phyloP scores from a whole-genome alignment of 2,888 invertebrate species.

The Phytoseiulus persimilis region DNA sequence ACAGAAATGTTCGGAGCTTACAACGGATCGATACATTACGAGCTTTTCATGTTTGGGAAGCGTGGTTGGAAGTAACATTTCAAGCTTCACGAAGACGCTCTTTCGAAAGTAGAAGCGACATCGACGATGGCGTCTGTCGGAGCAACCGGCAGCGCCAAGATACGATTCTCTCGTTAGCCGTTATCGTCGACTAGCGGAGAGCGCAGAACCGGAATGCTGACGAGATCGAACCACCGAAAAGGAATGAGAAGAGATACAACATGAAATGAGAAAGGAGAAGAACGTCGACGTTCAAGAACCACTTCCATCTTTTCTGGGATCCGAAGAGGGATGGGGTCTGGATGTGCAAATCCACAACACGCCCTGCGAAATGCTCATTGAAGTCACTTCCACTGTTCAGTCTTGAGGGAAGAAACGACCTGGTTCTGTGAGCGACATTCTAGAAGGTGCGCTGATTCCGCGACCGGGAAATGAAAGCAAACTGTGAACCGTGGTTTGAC shows the following conservation, averaged over 20 bases:
- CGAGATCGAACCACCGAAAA: background rate
- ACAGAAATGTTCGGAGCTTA: background rate
- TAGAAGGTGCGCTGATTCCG: no score
- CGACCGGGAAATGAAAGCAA: no score
- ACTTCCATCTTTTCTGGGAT: no score
- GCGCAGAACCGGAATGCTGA: background rate
- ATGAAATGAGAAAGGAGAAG: no score
- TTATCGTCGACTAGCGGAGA: background rate
- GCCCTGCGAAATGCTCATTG: no score
- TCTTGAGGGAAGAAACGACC: no score
- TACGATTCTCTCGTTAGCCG: background rate
- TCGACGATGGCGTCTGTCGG: background rate
- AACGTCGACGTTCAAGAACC: no score
- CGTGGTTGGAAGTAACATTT: background rate
- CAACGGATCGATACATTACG: background rate
- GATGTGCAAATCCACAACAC: no score
- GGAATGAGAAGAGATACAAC: background rate
- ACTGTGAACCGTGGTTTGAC: no score
- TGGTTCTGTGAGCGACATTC: no score
- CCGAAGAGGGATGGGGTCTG: no score
- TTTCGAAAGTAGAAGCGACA: background rate
- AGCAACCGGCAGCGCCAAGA: background rate
- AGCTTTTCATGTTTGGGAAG: background rate
- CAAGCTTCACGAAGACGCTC: background rate
- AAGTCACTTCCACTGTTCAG: no score